Conservation (phyloP, 2,797 vertebrate species). For the Poeciliopsis infans region DNA sequence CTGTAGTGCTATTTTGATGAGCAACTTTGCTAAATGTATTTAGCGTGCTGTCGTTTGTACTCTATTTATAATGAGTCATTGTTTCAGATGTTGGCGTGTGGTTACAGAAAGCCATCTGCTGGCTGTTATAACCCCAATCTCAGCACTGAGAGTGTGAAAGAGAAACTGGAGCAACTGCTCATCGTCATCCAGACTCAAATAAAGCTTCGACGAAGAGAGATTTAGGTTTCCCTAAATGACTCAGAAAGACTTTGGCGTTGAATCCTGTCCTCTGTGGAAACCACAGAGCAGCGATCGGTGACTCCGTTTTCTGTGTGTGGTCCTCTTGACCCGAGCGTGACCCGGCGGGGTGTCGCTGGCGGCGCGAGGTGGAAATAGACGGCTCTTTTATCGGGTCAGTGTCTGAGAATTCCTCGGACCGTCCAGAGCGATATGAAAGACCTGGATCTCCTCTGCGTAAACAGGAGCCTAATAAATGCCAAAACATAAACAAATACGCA, state of each 20-base stretch:
- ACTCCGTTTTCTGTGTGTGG: slow-evolving; percentile 14
- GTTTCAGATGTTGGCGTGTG: slow-evolving; percentile 6
- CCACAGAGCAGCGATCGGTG: slow-evolving; percentile 14
- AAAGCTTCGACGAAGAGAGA: background rate
- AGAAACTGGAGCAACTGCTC: background rate
- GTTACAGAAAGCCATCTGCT: slow-evolving; percentile 16
- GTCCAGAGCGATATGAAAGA: slow-evolving; percentile 28
- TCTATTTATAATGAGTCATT: slow-evolving; percentile 15
- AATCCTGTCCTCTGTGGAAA: background rate
- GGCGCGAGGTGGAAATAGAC: background rate
- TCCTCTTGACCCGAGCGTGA: slow-evolving; percentile 41
- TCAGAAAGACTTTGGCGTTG: background rate
- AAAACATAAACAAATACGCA: slow-evolving; percentile 64
- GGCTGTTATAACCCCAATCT: slow-evolving; percentile 1
- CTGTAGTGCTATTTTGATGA: background rate
- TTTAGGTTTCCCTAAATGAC: background rate
- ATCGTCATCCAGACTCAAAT: background rate
- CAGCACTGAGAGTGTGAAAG: slow-evolving; percentile 12
- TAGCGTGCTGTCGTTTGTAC: background rate
- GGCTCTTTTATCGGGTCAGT: slow-evolving; percentile 3
- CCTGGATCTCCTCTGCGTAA: slow-evolving; percentile 32
- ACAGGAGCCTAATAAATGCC: slow-evolving; percentile 41
- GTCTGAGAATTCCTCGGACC: slow-evolving; percentile 5
- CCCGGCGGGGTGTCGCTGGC: slow-evolving; percentile 3
- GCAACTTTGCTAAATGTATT: background rate